Evolutionary conservation across 1,140 invertebrate species (phyloP), one percentile per base, ranked within the genome.

Genomic region (Pollicipes pollicipes): DNA sequence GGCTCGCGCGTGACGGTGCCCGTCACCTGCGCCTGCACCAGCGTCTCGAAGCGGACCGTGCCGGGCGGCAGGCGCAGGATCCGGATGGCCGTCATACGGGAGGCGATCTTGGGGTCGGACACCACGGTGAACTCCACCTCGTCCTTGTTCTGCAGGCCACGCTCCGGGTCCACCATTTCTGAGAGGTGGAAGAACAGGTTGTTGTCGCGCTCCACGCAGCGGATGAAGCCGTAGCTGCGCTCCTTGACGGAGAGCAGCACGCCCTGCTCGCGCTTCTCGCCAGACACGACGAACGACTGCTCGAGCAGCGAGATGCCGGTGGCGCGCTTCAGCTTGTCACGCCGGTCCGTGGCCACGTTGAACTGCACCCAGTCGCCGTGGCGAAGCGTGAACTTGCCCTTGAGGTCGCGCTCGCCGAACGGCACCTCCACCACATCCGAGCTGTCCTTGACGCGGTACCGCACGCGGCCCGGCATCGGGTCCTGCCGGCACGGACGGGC

Each of bases 71-170:
- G 82, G 79, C 89, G 87, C 80, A 90, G 91, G 75, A 98, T 93
- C 74, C 95, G 87, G 76, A 94, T 94, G 69, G 91, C 94, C 81
- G 90, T 90, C 79, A 91, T 88, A 76, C 91, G 78, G 71, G 76
- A 78, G 69, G 80, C 78, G 67, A 79, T 78, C 27, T 80, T 77
- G 30, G 82, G 77, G 75, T 85, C 84, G 79, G 64, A 10, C 74
- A 88, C 84, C 68, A 95, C 88, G 35, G 94, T 97, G 78, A 97
- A 98, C 83, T 96, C 93, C 71, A 97, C 91, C 84, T 97, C 95
- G 82, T 97, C 93, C 35, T 88, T 88, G 37, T 91, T 83, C 75
- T 83, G 83, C 70, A 89, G 82, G 77, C 87, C 85, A 73, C 81
- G 77, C 75, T 88, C 86, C 72, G 86, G 85, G 79, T 94, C 90